These are phyloP conservation scores for Paralvinella palmiformis DNA, from an alignment of 1,140 invertebrate genomes.

Conservation along the genomic window DNA sequence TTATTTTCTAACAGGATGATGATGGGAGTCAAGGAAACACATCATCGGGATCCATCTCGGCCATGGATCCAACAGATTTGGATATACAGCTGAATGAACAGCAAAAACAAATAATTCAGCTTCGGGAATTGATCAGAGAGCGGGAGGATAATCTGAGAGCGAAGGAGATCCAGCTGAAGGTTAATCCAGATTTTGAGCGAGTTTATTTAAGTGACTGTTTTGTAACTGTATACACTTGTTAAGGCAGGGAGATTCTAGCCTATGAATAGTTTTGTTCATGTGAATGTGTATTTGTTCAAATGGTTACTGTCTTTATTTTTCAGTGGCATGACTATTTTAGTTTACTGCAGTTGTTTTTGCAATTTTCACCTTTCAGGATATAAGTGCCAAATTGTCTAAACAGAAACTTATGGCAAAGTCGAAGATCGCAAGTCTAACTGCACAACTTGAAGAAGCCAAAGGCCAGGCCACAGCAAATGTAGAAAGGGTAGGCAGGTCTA, in stretches of 20 bases:
- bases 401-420: slow-evolving; percentile 48
- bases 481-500: slow-evolving; percentile 19
- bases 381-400: slow-evolving; percentile 46
- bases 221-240: not conserved
- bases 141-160: slow-evolving; percentile 38
- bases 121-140: slow-evolving; percentile 47
- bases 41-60: too few relatives aligned
- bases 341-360: not conserved
- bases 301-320: not conserved
- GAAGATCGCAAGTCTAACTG: slow-evolving; percentile 38
- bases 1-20: too few relatives aligned
- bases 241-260: not conserved
- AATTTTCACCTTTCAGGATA: slow-evolving; percentile 37
- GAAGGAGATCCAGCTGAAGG: slow-evolving; percentile 45
- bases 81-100: slow-evolving; percentile 39
- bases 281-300: not conserved
- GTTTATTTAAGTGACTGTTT: not conserved
- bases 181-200: slow-evolving; percentile 19
- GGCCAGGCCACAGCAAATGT: slow-evolving; percentile 26
- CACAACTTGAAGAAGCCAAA: slow-evolving; percentile 36
- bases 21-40: too few relatives aligned
- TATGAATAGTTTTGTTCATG: not conserved
- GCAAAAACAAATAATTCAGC: slow-evolving; percentile 46
- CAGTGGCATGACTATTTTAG: not conserved
- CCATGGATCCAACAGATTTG: slow-evolving; percentile 21